Conservation (phyloP, 2,113 vertebrate species). For the Lepisosteus osseus region DNA sequence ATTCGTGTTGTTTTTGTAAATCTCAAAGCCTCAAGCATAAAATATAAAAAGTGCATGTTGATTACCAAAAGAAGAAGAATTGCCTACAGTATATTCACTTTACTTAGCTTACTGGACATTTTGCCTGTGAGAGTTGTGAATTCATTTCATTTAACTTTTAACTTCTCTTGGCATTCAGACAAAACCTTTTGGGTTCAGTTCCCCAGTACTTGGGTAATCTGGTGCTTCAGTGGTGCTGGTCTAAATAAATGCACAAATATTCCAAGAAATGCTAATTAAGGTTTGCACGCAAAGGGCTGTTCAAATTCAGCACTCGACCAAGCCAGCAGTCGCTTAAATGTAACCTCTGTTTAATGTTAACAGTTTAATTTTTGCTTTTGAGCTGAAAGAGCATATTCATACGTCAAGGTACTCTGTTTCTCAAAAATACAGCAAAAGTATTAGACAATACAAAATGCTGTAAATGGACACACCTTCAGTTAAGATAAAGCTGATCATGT, state of each 20-base stretch:
- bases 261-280: constrained; percentile 23
- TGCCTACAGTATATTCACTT: too few species aligned
- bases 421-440: not conserved
- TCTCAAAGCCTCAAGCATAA: too few species aligned
- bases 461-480: too few species aligned
- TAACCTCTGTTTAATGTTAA: constrained; percentile 11
- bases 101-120: not conserved
- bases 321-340: constrained; percentile 13
- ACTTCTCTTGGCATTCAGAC: not conserved
- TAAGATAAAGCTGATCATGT: too few species aligned
- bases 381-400: not conserved
- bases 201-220: constrained; percentile 18
- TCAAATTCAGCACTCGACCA: not conserved
- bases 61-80: too few species aligned
- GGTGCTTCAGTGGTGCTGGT: constrained; percentile 9
- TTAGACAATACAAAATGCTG: not conserved
- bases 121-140: not conserved
- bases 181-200: constrained; percentile 14
- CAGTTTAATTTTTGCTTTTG: not conserved
- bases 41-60: too few species aligned
- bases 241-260: constrained; percentile 22
- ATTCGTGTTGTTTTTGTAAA: too few species aligned
- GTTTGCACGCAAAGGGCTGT: constrained; percentile 24
- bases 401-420: constrained; percentile 1
- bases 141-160: constrained; percentile 12